Evolutionary conservation across 1,140 invertebrate genomes (phyloP).

Genomic region (Zaprionus vittiger): DNA sequence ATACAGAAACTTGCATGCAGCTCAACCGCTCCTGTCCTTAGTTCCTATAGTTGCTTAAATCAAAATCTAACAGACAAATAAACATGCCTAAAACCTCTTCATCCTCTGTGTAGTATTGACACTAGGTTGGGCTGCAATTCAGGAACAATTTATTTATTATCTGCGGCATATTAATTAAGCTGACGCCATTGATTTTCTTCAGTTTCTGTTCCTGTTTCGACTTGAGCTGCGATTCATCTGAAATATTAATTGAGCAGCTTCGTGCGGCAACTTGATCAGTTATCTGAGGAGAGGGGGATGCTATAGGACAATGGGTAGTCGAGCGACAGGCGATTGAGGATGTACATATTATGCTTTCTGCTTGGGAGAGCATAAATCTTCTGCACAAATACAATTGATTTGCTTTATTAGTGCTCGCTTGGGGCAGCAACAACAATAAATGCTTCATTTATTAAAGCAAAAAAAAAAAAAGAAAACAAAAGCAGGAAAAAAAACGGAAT

Average conservation of each 20-base stretch:
- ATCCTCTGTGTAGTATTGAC: background rate
- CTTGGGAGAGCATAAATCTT: conserved; percentile 53
- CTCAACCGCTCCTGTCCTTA: too few species aligned
- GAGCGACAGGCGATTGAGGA: background rate
- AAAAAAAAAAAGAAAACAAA: conserved; percentile 13
- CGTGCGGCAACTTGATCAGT: conserved; percentile 35
- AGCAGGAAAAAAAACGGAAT: background rate
- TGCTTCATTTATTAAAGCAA: conserved; percentile 41
- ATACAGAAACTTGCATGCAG: too few species aligned
- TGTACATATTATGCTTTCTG: conserved; percentile 43
- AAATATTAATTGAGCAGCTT: conserved; percentile 51
- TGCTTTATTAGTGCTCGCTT: conserved; percentile 34
- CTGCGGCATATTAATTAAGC: conserved; percentile 37
- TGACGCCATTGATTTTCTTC: conserved; percentile 31
- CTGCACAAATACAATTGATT: conserved; percentile 51
- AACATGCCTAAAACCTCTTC: too few species aligned
- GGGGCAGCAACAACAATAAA: conserved; percentile 34
- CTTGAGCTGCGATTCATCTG: conserved; percentile 20
- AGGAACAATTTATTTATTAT: conserved; percentile 24
- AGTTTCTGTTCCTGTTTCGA: background rate
- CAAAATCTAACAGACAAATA: too few species aligned
- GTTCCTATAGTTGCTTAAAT: too few species aligned
- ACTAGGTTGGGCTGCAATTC: background rate
- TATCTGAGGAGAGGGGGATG: background rate
- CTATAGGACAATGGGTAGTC: background rate